These are phyloP conservation scores for Spicauda simplicius DNA, from an alignment of 2,888 invertebrate species.

Conservation along the genomic window DNA sequence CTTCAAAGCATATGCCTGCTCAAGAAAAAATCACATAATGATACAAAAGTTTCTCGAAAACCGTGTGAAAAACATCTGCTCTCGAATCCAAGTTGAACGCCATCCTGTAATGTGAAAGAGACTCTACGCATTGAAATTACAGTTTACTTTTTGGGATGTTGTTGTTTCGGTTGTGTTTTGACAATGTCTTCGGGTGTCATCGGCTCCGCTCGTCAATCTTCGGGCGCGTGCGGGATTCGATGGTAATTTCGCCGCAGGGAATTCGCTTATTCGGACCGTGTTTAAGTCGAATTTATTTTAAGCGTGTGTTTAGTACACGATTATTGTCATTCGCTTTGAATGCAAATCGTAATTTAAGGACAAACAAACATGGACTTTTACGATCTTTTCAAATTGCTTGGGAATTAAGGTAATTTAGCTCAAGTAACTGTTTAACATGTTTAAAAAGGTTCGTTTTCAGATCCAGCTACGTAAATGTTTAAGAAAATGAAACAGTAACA, in stretches of 20 bases:
- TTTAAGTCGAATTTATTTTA: conserved; percentile 51
- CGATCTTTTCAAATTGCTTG: not conserved
- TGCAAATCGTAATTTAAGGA: conserved; percentile 53
- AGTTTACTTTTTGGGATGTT: conserved; percentile 24
- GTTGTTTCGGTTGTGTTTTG: conserved; percentile 46
- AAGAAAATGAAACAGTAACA: no score
- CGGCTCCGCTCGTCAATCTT: conserved; percentile 59
- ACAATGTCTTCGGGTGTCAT: conserved; percentile 60
- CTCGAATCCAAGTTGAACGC: conserved; percentile 41
- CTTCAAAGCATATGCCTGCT: conserved; percentile 68
- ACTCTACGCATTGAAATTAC: conserved; percentile 17
- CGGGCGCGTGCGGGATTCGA: conserved; percentile 51
- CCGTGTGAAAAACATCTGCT: conserved; percentile 80
- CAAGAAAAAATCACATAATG: conserved; percentile 74
- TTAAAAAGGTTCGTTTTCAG: not conserved
- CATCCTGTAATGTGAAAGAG: conserved; percentile 39
- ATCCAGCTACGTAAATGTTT: no score
- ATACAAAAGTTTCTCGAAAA: conserved; percentile 74
- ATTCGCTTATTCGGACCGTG: conserved; percentile 53
- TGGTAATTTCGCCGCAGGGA: conserved; percentile 50
- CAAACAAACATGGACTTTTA: conserved; percentile 7
- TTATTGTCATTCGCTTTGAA: conserved; percentile 54
- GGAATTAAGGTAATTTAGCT: conserved; percentile 8
- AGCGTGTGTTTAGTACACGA: conserved; percentile 56
- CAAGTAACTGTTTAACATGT: not conserved